Evolutionary conservation across 1,140 invertebrate species (phyloP).

Genomic region (Drosophila sturtevanti): DNA sequence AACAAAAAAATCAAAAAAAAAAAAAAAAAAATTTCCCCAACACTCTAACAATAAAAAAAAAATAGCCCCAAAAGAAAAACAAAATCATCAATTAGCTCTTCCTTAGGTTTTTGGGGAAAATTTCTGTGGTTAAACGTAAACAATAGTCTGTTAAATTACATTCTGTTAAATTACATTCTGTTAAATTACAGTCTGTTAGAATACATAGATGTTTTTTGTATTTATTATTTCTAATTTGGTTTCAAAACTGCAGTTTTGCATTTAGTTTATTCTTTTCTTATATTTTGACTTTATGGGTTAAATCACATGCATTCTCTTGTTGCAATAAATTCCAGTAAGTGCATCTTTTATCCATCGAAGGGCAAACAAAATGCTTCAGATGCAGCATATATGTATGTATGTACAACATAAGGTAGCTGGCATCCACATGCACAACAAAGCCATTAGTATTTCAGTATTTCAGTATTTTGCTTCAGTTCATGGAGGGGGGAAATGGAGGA

Average conservation of each 20-base stretch:
- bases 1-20: neutral
- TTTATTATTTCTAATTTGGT: neutral
- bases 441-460: neutral
- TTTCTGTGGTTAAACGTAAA: too few relatives aligned
- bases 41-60: neutral
- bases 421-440: neutral
- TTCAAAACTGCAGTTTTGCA: neutral
- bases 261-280: neutral
- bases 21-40: too few relatives aligned
- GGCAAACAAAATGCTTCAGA: slow-evolving; percentile 46
- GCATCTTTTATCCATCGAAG: slow-evolving; percentile 49
- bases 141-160: too few relatives aligned
- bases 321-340: slow-evolving; percentile 21
- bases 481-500: too few relatives aligned
- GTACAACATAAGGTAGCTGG: neutral
- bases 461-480: neutral
- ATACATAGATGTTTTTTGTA: too few relatives aligned
- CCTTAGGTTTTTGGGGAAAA: too few relatives aligned
- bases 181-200: too few relatives aligned
- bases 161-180: too few relatives aligned
- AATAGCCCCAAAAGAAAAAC: slow-evolving; percentile 1
- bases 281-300: neutral
- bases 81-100: too few relatives aligned
- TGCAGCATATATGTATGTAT: neutral
- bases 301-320: slow-evolving; percentile 3